Evolutionary conservation across 2,888 invertebrate genomes (phyloP), one percentile per base, ranked within the genome.

Genomic region (Nematopogon swammerdamellus): DNA sequence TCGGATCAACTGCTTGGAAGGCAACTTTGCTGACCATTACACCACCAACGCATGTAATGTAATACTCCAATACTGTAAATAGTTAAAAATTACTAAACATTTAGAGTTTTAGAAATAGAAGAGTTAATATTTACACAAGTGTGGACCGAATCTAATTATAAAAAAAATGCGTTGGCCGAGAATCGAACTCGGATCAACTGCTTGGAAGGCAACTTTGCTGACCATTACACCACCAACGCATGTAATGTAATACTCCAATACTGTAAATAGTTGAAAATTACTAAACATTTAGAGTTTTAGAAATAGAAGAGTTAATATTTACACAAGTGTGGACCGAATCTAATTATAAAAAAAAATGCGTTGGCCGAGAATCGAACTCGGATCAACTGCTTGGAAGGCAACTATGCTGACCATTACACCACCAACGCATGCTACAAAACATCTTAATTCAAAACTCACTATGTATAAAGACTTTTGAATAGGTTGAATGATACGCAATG

Each of bases 1-100:
- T 61, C 67, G 66, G 67, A 68, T 67, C 67, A 67, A 66, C 65
- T 66, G 66, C 67, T 67, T 66, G 67, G 65, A 66, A 68, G 67
- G 66, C 66, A 67, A 67, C 65, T 65, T 57, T 57, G 58, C 58
- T 58, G 57, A 58, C 58, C 58, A 57, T 58, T 58, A 58, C 57
- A 58, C 57, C 56, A 56, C 57, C 57, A 57, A 55, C 57, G 55
- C 56, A 25, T 17, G 19, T 48, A 17, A 30, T 42, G 8, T 19
- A 46, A 18, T 46, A 46, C 16, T 16, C 16, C 20, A 18, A 10
- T 19, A 46, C 46, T 17, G 8, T 11, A 17, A 43, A 43, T 43
- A 43, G n/a, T 17, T 18, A 44, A 44, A 46, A 42, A 42, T 14
- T 47, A n/a, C 14, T 17, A 18, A 29, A 25, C 25, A 25, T 25